A percentile compares a stretch with the other conserved stretches of the same genome.
phyloP scores from a whole-genome alignment of 1,140 invertebrate genomes.

The Dendrolimus punctatus region DNA sequence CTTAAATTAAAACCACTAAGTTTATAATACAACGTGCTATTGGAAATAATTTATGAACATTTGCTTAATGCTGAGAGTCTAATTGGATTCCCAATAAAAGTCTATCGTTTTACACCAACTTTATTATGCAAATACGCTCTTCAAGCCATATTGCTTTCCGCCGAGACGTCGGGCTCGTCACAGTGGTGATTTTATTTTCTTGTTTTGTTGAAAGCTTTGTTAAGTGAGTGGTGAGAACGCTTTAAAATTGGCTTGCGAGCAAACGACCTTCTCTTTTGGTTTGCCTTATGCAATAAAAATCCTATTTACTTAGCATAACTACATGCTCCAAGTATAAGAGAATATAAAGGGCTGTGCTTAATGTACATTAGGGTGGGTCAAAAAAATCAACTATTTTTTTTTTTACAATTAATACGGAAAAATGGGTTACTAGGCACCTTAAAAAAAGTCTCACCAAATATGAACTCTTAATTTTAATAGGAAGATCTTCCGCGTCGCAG shows the following conservation, averaged over 20 bases:
- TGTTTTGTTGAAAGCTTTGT: constrained; percentile 41
- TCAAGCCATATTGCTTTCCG: constrained; percentile 21
- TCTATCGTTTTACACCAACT: constrained; percentile 15
- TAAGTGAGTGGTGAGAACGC: constrained; percentile 22
- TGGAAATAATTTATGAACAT: too few species aligned
- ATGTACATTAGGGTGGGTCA: too few species aligned
- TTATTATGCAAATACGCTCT: constrained; percentile 31
- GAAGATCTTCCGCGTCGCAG: too few species aligned
- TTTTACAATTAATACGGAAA: too few species aligned
- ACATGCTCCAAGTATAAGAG: constrained; percentile 25
- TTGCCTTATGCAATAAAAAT: constrained; percentile 41
- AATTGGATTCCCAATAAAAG: constrained; percentile 3
- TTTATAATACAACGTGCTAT: too few species aligned
- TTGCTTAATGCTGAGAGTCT: too few species aligned
- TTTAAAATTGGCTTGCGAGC: constrained; percentile 51
- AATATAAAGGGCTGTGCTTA: constrained; percentile 29
- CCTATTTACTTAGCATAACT: constrained; percentile 43
- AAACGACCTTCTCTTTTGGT: constrained; percentile 38
- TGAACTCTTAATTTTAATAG: too few species aligned
- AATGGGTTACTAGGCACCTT: too few species aligned
- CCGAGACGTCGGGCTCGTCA: constrained; percentile 19
- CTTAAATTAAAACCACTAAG: too few species aligned
- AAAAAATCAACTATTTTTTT: too few species aligned
- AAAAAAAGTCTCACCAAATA: too few species aligned
- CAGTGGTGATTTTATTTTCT: constrained; percentile 42